Conservation (phyloP, 2,797 vertebrate genomes). For the Capromys pilorides region DNA sequence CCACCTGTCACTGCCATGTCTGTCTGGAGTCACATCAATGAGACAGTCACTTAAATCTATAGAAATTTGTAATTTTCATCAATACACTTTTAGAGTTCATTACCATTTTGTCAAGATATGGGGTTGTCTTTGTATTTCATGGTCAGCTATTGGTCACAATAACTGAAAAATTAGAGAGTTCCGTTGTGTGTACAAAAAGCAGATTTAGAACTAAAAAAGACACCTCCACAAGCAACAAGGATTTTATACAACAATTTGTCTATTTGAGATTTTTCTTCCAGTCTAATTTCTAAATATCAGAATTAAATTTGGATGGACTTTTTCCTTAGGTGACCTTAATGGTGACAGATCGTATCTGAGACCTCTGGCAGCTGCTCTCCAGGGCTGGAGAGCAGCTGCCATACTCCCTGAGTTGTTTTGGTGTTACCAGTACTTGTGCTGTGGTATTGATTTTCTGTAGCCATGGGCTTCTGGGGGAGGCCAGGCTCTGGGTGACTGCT, state of each 20-base stretch:
- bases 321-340: background rate
- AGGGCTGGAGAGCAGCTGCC: background rate
- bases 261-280: background rate
- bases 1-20: rapidly evolving
- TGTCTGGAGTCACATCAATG: background rate
- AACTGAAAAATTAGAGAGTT: background rate
- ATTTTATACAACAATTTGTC: background rate
- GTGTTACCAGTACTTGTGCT: background rate
- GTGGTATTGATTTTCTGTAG: rapidly evolving
- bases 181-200: background rate
- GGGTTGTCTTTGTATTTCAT: background rate
- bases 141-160: background rate
- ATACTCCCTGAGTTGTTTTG: rapidly evolving
- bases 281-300: background rate
- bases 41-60: background rate
- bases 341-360: background rate
- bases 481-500: background rate
- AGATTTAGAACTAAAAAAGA: background rate
- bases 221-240: background rate
- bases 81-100: background rate
- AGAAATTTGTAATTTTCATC: background rate
- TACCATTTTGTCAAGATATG: background rate
- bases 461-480: background rate
- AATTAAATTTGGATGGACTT: background rate
- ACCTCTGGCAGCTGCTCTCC: background rate